These are phyloP conservation scores for Apotomis capreana DNA, from an alignment of 2,888 invertebrate genomes.

Conservation along the genomic window DNA sequence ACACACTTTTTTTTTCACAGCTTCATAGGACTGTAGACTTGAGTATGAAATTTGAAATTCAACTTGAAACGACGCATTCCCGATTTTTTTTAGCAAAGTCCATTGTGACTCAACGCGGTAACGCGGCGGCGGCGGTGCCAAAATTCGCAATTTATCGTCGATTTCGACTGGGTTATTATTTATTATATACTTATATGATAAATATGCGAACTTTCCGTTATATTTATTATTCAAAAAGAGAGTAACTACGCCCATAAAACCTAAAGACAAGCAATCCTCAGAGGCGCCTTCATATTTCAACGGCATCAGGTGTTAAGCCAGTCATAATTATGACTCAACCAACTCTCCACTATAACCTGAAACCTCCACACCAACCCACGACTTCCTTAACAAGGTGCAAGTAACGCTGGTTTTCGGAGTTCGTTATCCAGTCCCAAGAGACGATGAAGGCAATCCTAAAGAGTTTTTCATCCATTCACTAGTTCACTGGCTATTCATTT, in stretches of 20 bases:
- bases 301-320: conserved; percentile 41
- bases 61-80: no score
- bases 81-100: no score
- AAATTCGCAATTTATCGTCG: no score
- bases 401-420: conserved; percentile 8
- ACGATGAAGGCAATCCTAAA: conserved; percentile 37
- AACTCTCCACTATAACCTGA: not conserved
- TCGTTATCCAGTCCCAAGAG: conserved; percentile 34
- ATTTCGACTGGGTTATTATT: not conserved
- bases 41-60: no score
- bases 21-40: no score
- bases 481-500: conserved; percentile 38
- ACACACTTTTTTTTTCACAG: no score
- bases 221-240: conserved; percentile 11
- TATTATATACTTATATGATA: no score
- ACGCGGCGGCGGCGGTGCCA: no score
- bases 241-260: conserved; percentile 18
- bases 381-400: conserved; percentile 5
- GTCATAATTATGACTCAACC: conserved; percentile 47
- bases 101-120: no score
- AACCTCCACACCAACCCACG: not conserved
- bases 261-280: conserved; percentile 28
- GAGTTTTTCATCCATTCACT: conserved; percentile 39
- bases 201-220: no score
- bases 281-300: conserved; percentile 24